Conservation (phyloP, 2,888 invertebrate genomes). For the Stegophylla sp. region DNA sequence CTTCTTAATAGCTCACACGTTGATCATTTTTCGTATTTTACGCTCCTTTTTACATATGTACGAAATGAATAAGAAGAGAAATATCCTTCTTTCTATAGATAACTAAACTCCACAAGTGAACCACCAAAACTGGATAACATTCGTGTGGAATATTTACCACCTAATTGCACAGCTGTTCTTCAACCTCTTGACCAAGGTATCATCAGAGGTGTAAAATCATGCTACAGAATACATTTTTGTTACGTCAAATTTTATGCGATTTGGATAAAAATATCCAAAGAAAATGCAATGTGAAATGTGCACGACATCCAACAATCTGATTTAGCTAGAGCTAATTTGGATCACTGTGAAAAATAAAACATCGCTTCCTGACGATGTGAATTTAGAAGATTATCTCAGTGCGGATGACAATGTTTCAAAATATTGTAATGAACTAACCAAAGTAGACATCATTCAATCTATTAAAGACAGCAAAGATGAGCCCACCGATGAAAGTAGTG, state of each 20-base stretch:
- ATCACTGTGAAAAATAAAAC: constrained; percentile 17
- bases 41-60: no score
- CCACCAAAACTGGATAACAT: constrained; percentile 15
- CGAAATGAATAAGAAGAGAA: constrained; percentile 43
- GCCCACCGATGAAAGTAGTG: constrained; percentile 27
- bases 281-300: constrained; percentile 6
- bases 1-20: no score
- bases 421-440: constrained; percentile 27
- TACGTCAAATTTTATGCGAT: constrained; percentile 11
- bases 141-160: constrained; percentile 11
- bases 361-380: constrained; percentile 13
- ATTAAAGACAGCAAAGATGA: constrained; percentile 21
- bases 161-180: constrained; percentile 10
- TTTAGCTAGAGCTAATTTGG: constrained; percentile 9
- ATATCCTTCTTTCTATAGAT: constrained; percentile 9
- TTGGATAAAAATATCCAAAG: constrained; percentile 12
- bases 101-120: constrained; percentile 12
- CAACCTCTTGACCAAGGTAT: constrained; percentile 26
- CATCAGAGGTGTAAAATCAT: constrained; percentile 26
- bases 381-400: constrained; percentile 28
- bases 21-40: no score
- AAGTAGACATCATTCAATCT: constrained; percentile 18
- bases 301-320: constrained; percentile 9
- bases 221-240: not conserved
- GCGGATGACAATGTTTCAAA: constrained; percentile 20